Percentiles rank a stretch among this genome's conserved stretches.
These are phyloP conservation scores for Hirtodrosophila histrioides DNA, from an alignment of 2,888 invertebrate species.

Conservation along the genomic window DNA sequence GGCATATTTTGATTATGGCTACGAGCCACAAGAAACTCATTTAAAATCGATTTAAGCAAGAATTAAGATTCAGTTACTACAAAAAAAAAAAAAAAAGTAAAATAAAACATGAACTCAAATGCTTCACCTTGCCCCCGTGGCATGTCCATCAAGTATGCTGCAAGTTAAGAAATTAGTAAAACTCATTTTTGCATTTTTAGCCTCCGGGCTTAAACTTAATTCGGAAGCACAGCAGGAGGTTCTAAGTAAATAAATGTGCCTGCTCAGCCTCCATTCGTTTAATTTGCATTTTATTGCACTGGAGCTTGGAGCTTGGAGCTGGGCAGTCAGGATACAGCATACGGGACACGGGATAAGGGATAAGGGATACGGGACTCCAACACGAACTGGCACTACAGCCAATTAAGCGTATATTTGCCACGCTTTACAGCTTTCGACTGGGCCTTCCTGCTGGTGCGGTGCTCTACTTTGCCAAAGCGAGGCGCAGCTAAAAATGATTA, in stretches of 20 bases:
- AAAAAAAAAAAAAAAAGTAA: slow-evolving; percentile 4
- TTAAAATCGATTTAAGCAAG: slow-evolving; percentile 83
- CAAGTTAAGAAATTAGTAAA: slow-evolving; percentile 84
- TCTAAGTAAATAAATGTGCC: slow-evolving; percentile 84
- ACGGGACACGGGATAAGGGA: too few relatives aligned
- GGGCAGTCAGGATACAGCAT: not conserved
- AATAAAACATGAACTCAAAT: not conserved
- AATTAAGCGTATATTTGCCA: slow-evolving; percentile 80
- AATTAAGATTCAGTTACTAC: slow-evolving; percentile 72
- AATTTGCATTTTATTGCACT: slow-evolving; percentile 83
- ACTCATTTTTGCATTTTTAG: slow-evolving; percentile 86
- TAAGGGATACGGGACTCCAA: slow-evolving; percentile 3
- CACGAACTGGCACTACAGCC: slow-evolving; percentile 57
- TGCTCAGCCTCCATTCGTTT: slow-evolving; percentile 76
- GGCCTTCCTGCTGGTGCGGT: slow-evolving; percentile 32
- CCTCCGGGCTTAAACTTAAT: slow-evolving; percentile 90
- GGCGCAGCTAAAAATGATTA: slow-evolving; percentile 73
- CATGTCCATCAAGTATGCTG: slow-evolving; percentile 69
- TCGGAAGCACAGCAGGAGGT: slow-evolving; percentile 90
- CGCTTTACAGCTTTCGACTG: slow-evolving; percentile 72
- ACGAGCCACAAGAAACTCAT: slow-evolving; percentile 70
- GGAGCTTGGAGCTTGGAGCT: slow-evolving; percentile 6
- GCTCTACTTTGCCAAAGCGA: slow-evolving; percentile 66
- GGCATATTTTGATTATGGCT: slow-evolving; percentile 64
- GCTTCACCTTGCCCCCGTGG: slow-evolving; percentile 19